A percentile compares a stretch with the other conserved stretches of the same genome.
Evolutionary conservation across 2,888 invertebrate species (phyloP).

Genomic region (Eubasilissa splendida): DNA sequence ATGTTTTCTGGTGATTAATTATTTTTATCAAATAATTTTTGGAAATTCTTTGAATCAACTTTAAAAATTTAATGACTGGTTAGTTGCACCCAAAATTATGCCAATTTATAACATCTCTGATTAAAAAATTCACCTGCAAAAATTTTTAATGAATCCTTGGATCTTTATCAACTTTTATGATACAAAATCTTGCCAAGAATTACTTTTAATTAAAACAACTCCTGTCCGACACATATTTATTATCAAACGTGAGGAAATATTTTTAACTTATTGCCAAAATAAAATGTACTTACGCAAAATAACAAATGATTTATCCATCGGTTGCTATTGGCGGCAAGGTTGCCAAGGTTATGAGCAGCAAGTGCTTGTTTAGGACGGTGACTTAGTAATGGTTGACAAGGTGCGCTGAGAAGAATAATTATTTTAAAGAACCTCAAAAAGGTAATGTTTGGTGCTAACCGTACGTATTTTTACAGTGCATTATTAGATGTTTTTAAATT

Average conservation of each 20-base stretch:
- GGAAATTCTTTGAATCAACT: background rate
- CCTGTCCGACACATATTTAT: background rate
- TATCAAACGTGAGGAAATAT: background rate
- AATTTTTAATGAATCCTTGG: background rate
- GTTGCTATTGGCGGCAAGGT: background rate
- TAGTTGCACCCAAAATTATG: too few species aligned
- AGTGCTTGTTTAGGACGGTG: too few species aligned
- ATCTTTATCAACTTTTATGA: conserved; percentile 8
- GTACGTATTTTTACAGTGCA: conserved; percentile 25
- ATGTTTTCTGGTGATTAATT: background rate
- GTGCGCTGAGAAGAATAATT: background rate
- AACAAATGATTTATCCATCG: background rate
- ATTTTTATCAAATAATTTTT: background rate
- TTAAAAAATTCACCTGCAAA: too few species aligned
- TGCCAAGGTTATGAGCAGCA: too few species aligned
- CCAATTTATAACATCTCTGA: too few species aligned
- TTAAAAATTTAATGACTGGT: background rate
- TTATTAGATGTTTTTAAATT: conserved; percentile 24
- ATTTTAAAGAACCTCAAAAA: conserved; percentile 8
- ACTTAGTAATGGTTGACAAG: background rate
- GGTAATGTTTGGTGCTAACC: conserved; percentile 32
- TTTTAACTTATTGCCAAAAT: conserved; percentile 8
- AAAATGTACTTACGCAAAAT: conserved; percentile 17
- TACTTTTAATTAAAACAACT: conserved; percentile 26
- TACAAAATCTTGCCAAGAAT: conserved; percentile 37